Conservation (phyloP, 2,888 invertebrate species). For the Polymixis lichenea region DNA sequence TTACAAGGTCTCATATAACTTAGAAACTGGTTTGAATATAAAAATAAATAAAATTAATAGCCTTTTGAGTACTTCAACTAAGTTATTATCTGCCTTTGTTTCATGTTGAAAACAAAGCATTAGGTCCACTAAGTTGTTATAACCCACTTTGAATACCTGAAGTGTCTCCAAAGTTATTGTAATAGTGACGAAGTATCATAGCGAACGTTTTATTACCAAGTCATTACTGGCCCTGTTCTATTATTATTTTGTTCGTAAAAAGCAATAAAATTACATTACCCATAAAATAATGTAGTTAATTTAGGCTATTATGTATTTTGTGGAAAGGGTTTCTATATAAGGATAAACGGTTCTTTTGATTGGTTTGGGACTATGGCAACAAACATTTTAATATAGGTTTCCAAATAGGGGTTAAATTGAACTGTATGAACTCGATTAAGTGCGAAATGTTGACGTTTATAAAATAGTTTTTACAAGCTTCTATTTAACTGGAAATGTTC, state of each 20-base stretch:
- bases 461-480: background rate
- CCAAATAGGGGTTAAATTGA: background rate
- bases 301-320: slow-evolving; percentile 2
- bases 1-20: slow-evolving; percentile 29
- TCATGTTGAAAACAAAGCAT: slow-evolving; percentile 44
- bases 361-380: background rate
- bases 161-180: slow-evolving; percentile 29
- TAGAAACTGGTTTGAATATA: slow-evolving; percentile 9
- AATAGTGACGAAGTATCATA: slow-evolving; percentile 16
- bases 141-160: slow-evolving; percentile 10
- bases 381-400: background rate
- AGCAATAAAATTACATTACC: slow-evolving; percentile 10
- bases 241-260: background rate
- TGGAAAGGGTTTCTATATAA: background rate
- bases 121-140: slow-evolving; percentile 9
- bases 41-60: background rate
- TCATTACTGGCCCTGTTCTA: background rate
- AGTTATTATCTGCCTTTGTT: slow-evolving; percentile 7
- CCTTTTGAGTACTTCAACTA: slow-evolving; percentile 9
- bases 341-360: background rate
- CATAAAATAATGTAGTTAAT: slow-evolving; percentile 6
- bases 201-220: slow-evolving; percentile 5
- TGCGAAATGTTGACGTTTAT: background rate
- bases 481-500: too few relatives aligned
- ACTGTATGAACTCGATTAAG: background rate